These are phyloP conservation scores for Leucopternis melanops DNA, from an alignment of 2,113 vertebrate genomes.

Conservation along the genomic window DNA sequence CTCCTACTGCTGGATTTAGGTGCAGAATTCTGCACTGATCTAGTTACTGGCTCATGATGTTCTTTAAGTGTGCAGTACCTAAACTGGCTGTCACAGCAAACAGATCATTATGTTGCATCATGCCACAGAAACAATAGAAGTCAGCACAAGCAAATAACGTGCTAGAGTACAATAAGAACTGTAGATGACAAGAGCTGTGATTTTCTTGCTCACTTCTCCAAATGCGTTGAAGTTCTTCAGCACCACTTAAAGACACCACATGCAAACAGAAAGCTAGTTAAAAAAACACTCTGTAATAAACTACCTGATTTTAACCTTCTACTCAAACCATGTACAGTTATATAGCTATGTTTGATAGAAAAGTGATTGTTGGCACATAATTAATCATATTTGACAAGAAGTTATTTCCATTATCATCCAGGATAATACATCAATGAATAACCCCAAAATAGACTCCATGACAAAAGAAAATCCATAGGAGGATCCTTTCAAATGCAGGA, in stretches of 20 bases:
- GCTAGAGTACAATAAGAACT: not conserved
- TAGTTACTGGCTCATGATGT: not conserved
- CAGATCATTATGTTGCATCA: not conserved
- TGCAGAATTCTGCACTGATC: not conserved
- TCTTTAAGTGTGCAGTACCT: not conserved
- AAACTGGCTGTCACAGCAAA: not conserved
- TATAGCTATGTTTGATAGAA: not conserved
- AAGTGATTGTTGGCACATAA: not conserved
- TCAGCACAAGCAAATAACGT: not conserved
- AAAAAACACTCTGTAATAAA: not conserved
- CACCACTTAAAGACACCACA: not conserved
- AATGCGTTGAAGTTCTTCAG: not conserved
- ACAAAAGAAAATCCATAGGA: slow-evolving; percentile 32
- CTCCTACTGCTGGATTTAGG: not conserved
- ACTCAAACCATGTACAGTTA: not conserved
- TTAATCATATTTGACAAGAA: not conserved
- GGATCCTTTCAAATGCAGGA: slow-evolving; percentile 1
- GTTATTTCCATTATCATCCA: not conserved
- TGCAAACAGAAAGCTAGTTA: not conserved
- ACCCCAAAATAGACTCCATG: not conserved
- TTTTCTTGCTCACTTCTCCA: not conserved
- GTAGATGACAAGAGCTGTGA: not conserved
- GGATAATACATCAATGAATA: slow-evolving; percentile 15
- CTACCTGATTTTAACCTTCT: not conserved
- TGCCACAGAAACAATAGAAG: not conserved